Base-by-base conservation (phyloP, 1,140 invertebrate species). In the Neuroterus valhalla region DNA sequence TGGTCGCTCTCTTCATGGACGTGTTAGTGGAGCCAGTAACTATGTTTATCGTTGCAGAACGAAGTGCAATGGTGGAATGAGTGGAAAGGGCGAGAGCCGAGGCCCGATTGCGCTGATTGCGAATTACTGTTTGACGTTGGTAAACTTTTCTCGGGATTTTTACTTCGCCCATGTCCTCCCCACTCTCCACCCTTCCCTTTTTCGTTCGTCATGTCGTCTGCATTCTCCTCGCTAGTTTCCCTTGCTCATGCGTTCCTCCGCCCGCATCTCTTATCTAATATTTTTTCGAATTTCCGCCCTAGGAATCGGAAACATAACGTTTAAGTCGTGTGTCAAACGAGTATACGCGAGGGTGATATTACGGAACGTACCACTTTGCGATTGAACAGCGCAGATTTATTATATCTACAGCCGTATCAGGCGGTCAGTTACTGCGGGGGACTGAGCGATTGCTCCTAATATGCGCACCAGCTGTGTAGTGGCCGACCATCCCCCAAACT, bases 401-500 rank as follows among this genome's bases (percentile, higher is more conserved):
- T 82, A 80, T 77, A 81, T 80, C 74, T 74, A 55, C 21, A 19
- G 70, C 70, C 72, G 74, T 72, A 83, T 81, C 80, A 76, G 76
- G 68, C 68, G 85, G 83, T 82, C 82, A 86, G 85, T 85, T 86
- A 86, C 85, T 85, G 81, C 81, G 74, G 77, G 71, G 72, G 77
- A 80, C 84, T 86, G 85, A 86, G 82, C 85, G 84, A 86, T 86
- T 82, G 85, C 84, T 86, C 86, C 86, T 86, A 86, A 86, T 86
- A 86, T 86, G 86, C 81, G 83, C 82, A 68, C 85, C 85, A 85
- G 84, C 84, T 85, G 84, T 78, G 83, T 75, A 66, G 67, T 74
- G 50, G 69, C 44, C 52, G 38, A 68, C 45, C 66, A 43, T 31
- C n/a, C 38, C 26, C 52, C 50, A 50, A 48, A 62, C 71, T 66